Base-by-base conservation (phyloP, 2,888 invertebrate species). In the Lumbricus terrestris region DNA sequence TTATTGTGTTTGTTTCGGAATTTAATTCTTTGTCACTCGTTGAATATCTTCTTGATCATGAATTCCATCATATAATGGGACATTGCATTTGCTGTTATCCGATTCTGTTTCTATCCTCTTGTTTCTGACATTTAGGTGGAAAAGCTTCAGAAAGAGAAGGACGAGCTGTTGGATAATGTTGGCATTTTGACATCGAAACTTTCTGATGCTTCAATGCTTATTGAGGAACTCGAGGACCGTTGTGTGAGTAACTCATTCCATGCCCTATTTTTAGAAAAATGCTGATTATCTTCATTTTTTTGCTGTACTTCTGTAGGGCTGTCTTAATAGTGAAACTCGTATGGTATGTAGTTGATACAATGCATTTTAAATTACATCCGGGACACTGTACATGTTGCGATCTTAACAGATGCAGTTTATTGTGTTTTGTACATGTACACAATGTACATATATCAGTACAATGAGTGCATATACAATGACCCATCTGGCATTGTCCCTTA, bases 91-190 rank as follows among this genome's bases (percentile, higher is more conserved):
- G 2, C 47, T 23, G 6, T 23, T 47, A 42, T 33, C 23, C 18
- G 37, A 33, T 23, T 34, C 47, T 89, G n/a, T 38, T 11, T 89
- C 40, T 40, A 5, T 88, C n/a, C 11, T 1, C 89, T 54, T 82
- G 34, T 23, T 88, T 35, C 42, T 37, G 18, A 35, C 13, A 92
- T 93, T 37, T 89, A 95, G 95, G 95, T 95, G 15, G 98, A 98
- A 95, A 97, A 97, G 94, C 97, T 97, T 96, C 97, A 98, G 95
- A 97, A 97, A 90, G 98, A 98, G 94, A 97, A 98, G 95, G 96
- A 96, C 93, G 96, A 97, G 93, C 96, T 98, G 92, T 97, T 97
- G 88, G 97, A 97, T 95, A 98, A 98, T 95, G 97, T 98, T 92
- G 97, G 97, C 20, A 97, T 97, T 89, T 95, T 98, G 92, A 95